phyloP scores from a whole-genome alignment of 2,888 invertebrate species.

The Cataglyphis livida region DNA sequence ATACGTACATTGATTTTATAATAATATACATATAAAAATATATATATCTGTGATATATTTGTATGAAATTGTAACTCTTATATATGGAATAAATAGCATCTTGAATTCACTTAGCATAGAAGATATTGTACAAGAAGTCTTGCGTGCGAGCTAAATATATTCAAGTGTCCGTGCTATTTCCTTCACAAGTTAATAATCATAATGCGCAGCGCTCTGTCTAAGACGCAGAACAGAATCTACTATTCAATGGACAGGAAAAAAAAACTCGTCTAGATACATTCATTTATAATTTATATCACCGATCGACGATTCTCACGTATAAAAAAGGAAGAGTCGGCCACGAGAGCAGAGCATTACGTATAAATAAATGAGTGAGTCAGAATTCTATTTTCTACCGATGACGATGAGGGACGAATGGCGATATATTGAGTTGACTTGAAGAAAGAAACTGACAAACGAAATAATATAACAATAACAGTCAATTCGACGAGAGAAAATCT shows the following conservation, averaged over 20 bases:
- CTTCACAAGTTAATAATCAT: constrained; percentile 24
- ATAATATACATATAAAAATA: neutral
- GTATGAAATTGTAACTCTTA: neutral
- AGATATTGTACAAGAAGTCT: neutral
- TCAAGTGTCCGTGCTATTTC: constrained; percentile 13
- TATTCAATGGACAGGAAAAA: constrained; percentile 14
- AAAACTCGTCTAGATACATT: constrained; percentile 15
- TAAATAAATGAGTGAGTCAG: constrained; percentile 25
- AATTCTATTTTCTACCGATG: constrained; percentile 38
- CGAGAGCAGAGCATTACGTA: constrained; percentile 26
- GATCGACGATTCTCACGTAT: constrained; percentile 39
- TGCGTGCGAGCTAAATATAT: constrained; percentile 27
- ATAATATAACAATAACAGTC: constrained; percentile 79
- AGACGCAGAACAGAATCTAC: neutral
- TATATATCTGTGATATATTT: neutral
- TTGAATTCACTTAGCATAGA: neutral
- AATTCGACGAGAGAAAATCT: constrained; percentile 83
- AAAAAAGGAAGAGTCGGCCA: constrained; percentile 39
- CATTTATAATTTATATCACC: constrained; percentile 24
- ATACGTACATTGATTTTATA: neutral
- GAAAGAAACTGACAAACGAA: constrained; percentile 21
- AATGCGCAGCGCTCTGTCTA: constrained; percentile 3
- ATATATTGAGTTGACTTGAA: constrained; percentile 8
- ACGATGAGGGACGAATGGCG: constrained; percentile 13
- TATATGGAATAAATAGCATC: neutral